These are phyloP conservation scores for Natrix natrix DNA, from an alignment of 2,797 vertebrate species.

Conservation along the genomic window DNA sequence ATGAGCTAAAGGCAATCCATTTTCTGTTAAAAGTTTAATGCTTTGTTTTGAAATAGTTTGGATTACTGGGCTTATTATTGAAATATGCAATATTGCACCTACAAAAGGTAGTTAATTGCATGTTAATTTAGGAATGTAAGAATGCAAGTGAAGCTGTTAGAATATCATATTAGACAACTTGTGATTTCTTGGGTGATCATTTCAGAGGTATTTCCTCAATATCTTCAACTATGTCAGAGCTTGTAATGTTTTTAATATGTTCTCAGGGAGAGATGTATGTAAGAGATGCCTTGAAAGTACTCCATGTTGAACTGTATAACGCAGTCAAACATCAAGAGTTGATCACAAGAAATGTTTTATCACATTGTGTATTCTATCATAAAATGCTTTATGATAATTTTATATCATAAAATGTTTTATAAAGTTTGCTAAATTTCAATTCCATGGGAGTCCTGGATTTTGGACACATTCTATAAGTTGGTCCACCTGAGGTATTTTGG, in stretches of 20 bases:
- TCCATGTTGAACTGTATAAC: not conserved
- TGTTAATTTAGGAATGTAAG: not conserved
- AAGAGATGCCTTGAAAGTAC: not conserved
- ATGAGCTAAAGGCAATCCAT: constrained; percentile 84
- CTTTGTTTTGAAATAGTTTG: not conserved
- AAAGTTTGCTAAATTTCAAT: not conserved
- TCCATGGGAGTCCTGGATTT: not conserved
- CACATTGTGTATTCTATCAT: not conserved
- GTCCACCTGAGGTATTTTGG: not conserved
- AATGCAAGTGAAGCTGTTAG: not conserved
- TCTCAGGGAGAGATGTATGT: not conserved
- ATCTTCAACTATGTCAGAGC: not conserved
- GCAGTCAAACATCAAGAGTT: not conserved
- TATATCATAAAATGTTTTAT: not conserved
- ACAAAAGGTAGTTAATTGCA: not conserved
- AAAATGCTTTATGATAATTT: not conserved
- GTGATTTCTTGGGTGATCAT: not conserved
- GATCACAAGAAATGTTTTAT: not conserved
- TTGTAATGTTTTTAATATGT: not conserved
- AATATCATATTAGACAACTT: not conserved
- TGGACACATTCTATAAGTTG: not conserved
- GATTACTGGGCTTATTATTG: not conserved
- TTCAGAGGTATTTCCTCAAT: not conserved
- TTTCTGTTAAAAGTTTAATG: not conserved
- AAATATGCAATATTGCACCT: not conserved